These are phyloP conservation scores for Chrysochloris asiatica DNA, from an alignment of 2,113 vertebrate genomes.

Conservation along the genomic window DNA sequence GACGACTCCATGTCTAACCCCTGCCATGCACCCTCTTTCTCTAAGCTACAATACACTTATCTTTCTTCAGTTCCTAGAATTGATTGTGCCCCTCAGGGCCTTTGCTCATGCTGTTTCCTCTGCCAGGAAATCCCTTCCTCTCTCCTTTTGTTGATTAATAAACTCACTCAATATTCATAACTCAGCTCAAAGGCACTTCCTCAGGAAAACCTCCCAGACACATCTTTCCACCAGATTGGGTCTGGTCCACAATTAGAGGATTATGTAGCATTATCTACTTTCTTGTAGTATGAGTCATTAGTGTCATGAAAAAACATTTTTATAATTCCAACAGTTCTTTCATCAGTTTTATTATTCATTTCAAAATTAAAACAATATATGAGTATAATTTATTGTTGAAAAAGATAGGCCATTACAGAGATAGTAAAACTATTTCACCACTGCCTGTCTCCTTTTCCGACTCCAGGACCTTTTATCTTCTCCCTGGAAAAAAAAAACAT, in stretches of 20 bases:
- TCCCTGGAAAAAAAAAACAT: not conserved
- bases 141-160: slow-evolving; percentile 9
- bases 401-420: not conserved
- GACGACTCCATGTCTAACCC: not conserved
- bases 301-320: not conserved
- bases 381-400: not conserved
- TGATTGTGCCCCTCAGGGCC: not conserved
- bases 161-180: not conserved
- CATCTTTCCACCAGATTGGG: not conserved
- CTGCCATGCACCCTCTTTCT: not conserved
- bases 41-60: not conserved
- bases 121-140: slow-evolving; percentile 20
- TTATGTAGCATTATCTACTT: not conserved
- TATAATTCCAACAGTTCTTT: not conserved
- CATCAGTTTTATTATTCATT: not conserved
- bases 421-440: not conserved
- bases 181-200: slow-evolving; percentile 52
- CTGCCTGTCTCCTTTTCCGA: not conserved
- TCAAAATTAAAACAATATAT: not conserved
- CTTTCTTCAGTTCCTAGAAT: not conserved
- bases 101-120: slow-evolving; percentile 38
- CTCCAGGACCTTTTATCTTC: not conserved
- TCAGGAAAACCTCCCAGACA: slow-evolving; percentile 44
- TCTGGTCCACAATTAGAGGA: not conserved
- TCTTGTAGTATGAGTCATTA: not conserved